Percentiles rank a stretch among this genome's conserved stretches.
These are phyloP conservation scores for Lasioglossum zephyrum DNA, from an alignment of 2,888 invertebrate species.

Conservation along the genomic window DNA sequence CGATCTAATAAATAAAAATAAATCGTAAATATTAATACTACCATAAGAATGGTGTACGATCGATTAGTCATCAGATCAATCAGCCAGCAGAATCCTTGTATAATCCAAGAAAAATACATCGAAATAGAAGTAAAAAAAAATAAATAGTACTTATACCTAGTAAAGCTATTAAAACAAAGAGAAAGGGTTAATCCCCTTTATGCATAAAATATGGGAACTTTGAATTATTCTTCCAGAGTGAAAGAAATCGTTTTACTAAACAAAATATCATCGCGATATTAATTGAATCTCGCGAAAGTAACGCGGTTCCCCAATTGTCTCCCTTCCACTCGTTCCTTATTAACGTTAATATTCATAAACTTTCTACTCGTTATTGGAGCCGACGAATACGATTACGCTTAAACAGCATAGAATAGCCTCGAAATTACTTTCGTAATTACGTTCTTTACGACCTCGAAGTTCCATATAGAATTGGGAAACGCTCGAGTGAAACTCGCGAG, in stretches of 20 bases:
- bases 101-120: no score
- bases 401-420: conserved; percentile 23
- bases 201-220: no score
- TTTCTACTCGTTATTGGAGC: conserved; percentile 60
- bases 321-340: conserved; percentile 13
- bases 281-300: conserved; percentile 47
- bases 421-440: conserved; percentile 27
- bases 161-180: no score
- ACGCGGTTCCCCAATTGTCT: conserved; percentile 7
- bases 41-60: no score
- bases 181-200: no score
- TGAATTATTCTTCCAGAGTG: no score
- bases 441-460: neutral
- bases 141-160: no score
- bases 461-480: neutral
- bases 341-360: conserved; percentile 44
- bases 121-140: no score
- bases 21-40: no score
- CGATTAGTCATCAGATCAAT: no score
- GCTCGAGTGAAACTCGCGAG: neutral
- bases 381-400: conserved; percentile 24
- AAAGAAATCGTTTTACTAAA: neutral
- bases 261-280: conserved; percentile 34
- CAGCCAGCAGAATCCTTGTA: no score
- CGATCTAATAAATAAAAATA: no score